Percentiles rank a stretch among this genome's conserved stretches.
Evolutionary conservation across 2,888 invertebrate species (phyloP).

Genomic region (Syrista parreyssii): DNA sequence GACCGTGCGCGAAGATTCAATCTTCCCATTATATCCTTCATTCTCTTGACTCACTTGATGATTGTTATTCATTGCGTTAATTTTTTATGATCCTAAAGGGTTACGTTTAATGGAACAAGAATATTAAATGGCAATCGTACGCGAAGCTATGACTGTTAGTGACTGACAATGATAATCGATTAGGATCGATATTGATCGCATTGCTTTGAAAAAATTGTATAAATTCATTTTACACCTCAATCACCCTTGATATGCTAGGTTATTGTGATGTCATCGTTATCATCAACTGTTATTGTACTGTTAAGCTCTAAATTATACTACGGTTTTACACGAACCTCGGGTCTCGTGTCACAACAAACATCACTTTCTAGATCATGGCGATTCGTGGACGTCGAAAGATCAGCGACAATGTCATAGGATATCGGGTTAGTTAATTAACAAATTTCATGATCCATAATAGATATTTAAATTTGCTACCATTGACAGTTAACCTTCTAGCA

Average conservation of each 20-base stretch:
- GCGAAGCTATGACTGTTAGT: background rate
- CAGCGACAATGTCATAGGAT: conserved; percentile 15
- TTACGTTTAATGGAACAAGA: background rate
- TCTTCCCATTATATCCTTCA: conserved; percentile 27
- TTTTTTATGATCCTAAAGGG: conserved; percentile 3
- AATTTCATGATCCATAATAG: background rate
- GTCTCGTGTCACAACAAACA: background rate
- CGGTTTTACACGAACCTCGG: background rate
- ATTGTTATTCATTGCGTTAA: conserved; percentile 28
- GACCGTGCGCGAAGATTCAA: conserved; percentile 25
- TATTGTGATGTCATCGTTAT: background rate
- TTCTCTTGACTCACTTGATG: conserved; percentile 18
- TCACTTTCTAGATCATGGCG: conserved; percentile 27
- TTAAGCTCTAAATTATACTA: background rate
- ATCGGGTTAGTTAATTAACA: conserved; percentile 27
- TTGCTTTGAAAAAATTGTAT: background rate
- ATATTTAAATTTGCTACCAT: background rate
- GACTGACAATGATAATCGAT: background rate
- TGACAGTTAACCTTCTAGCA: background rate
- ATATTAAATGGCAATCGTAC: background rate
- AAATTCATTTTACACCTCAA: background rate
- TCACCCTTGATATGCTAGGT: background rate
- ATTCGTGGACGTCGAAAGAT: conserved; percentile 35
- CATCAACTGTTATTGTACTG: background rate
- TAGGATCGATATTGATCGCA: background rate